These are phyloP conservation scores for Pseudanteris insignis DNA, from an alignment of 2,888 invertebrate species.

Conservation along the genomic window DNA sequence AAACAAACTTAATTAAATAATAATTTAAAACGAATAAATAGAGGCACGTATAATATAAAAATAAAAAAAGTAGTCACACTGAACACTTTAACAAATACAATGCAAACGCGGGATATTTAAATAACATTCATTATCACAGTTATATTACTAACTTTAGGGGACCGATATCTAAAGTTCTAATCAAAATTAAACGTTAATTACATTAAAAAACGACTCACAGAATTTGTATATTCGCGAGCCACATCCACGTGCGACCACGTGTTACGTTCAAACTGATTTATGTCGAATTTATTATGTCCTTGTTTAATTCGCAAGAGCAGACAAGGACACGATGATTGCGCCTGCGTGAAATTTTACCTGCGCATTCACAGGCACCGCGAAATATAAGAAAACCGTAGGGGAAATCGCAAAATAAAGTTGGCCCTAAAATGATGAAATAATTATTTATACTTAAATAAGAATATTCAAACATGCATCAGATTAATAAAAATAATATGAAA, in stretches of 20 bases:
- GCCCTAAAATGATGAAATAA: too few species aligned
- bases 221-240: constrained; percentile 2
- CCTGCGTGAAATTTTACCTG: constrained; percentile 6
- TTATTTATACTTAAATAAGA: too few species aligned
- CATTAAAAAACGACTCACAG: constrained; percentile 4
- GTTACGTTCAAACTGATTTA: constrained; percentile 26
- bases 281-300: constrained; percentile 11
- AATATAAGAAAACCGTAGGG: neutral
- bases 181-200: neutral
- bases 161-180: neutral
- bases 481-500: too few species aligned
- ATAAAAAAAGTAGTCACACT: neutral
- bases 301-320: constrained; percentile 8
- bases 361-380: constrained; percentile 1
- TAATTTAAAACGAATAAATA: neutral
- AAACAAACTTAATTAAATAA: too few species aligned
- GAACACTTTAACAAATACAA: neutral
- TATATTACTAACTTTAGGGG: neutral
- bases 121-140: neutral
- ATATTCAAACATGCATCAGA: too few species aligned
- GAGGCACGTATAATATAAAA: neutral
- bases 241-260: constrained; percentile 25
- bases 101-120: neutral
- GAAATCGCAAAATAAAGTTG: too few species aligned
- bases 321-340: constrained; percentile 7